These are phyloP conservation scores for Macrostomum lignano DNA, from an alignment of 1,140 invertebrate genomes.

Conservation along the genomic window DNA sequence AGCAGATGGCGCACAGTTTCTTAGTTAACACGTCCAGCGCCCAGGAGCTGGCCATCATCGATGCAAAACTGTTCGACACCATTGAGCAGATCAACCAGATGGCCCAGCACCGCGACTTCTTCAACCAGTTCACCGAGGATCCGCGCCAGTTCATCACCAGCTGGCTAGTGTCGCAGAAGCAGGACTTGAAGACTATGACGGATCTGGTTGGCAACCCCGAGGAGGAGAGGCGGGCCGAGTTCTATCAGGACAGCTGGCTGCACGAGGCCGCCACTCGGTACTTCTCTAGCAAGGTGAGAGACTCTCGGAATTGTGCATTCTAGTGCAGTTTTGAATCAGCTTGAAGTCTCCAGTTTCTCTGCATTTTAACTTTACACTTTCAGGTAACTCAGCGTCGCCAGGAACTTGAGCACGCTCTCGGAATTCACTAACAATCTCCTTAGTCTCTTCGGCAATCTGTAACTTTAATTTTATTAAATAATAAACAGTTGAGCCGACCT, in stretches of 20 bases:
- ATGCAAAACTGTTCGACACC: slow-evolving; percentile 62
- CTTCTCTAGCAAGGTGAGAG: too few species aligned
- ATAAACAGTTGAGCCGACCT: background rate
- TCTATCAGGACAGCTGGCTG: slow-evolving; percentile 77
- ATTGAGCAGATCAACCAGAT: slow-evolving; percentile 93
- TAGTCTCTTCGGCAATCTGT: background rate
- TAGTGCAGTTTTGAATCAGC: too few species aligned
- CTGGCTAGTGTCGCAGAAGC: slow-evolving; percentile 84
- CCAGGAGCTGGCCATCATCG: slow-evolving; percentile 53
- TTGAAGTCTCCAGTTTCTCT: background rate
- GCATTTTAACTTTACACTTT: background rate
- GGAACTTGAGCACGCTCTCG: slow-evolving; percentile 4
- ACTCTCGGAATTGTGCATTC: too few species aligned
- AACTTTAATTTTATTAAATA: background rate
- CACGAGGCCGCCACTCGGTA: slow-evolving; percentile 87
- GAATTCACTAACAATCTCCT: background rate
- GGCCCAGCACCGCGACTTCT: slow-evolving; percentile 90
- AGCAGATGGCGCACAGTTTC: slow-evolving; percentile 92
- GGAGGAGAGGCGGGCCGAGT: slow-evolving; percentile 66
- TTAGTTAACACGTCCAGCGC: slow-evolving; percentile 78
- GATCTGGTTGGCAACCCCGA: slow-evolving; percentile 30
- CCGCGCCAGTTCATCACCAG: slow-evolving; percentile 95
- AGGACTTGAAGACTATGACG: slow-evolving; percentile 54
- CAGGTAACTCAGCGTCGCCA: slow-evolving; percentile 3
- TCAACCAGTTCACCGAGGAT: slow-evolving; percentile 84